These are phyloP conservation scores for Sinocyclocheilus rhinocerous DNA, from an alignment of 2,113 vertebrate species.

Conservation along the genomic window DNA sequence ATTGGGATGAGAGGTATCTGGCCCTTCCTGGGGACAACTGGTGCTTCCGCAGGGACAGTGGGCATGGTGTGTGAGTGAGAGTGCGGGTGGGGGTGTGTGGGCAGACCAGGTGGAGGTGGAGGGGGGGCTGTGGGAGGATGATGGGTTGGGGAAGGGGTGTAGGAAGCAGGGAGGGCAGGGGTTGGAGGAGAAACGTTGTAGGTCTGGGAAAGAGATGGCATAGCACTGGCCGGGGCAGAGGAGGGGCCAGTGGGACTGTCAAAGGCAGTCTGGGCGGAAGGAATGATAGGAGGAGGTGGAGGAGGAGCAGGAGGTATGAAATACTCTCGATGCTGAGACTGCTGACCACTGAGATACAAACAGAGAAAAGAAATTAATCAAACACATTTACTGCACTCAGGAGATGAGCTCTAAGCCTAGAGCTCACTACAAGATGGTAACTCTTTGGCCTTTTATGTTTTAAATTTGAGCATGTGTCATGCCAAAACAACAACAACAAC, in stretches of 20 bases:
- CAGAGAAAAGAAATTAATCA: neutral
- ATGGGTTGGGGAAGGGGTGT: slow-evolving; percentile 76
- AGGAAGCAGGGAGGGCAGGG: slow-evolving; percentile 74
- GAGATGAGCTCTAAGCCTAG: neutral
- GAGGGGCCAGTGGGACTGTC: slow-evolving; percentile 75
- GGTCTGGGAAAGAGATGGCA: slow-evolving; percentile 63
- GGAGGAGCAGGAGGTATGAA: slow-evolving; percentile 85
- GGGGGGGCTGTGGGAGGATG: slow-evolving; percentile 67
- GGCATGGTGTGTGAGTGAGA: slow-evolving; percentile 68
- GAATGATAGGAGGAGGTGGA: slow-evolving; percentile 84
- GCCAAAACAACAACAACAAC: too few species aligned
- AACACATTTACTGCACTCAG: neutral
- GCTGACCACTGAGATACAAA: slow-evolving; percentile 68
- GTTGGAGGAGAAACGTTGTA: slow-evolving; percentile 78
- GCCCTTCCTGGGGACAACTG: slow-evolving; percentile 72
- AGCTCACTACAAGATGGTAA: neutral
- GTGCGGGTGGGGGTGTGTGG: slow-evolving; percentile 61
- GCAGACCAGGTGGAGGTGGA: slow-evolving; percentile 62
- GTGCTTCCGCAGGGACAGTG: slow-evolving; percentile 60
- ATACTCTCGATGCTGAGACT: slow-evolving; percentile 83
- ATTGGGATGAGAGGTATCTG: slow-evolving; percentile 85
- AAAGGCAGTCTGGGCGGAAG: slow-evolving; percentile 86
- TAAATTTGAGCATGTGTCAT: neutral
- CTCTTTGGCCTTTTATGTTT: neutral
- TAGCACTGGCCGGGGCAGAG: slow-evolving; percentile 62